Evolutionary conservation across 2,797 vertebrate species (phyloP).

Genomic region (Syngnathus rostellatus): DNA sequence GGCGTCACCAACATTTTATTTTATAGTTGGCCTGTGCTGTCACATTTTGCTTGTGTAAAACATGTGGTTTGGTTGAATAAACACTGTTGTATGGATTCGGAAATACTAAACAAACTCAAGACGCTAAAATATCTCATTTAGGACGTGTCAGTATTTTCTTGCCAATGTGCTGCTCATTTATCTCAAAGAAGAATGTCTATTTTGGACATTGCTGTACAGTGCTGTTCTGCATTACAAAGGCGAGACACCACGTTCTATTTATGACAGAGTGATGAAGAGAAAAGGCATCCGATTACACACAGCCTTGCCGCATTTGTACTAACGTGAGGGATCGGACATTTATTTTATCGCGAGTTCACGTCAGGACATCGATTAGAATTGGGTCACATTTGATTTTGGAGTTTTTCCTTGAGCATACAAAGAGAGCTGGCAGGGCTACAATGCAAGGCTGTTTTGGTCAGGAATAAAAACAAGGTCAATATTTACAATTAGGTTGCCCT

Average conservation of each 20-base stretch:
- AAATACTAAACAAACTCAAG: neutral
- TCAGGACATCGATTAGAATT: neutral
- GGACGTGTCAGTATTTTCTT: neutral
- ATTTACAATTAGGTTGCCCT: neutral
- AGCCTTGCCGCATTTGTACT: too few species aligned
- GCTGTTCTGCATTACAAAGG: neutral
- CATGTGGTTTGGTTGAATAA: neutral
- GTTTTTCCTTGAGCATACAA: neutral
- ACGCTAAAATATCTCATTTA: neutral
- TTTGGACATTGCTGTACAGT: neutral
- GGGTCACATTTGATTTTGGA: neutral
- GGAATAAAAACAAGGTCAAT: neutral
- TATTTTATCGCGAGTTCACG: neutral
- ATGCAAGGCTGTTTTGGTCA: neutral
- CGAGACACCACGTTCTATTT: neutral
- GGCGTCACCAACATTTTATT: too few species aligned
- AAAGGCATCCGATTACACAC: neutral
- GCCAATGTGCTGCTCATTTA: neutral
- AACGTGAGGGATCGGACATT: neutral
- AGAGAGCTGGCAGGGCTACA: too few species aligned
- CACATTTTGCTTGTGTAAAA: neutral
- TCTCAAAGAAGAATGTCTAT: neutral
- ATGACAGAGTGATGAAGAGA: neutral
- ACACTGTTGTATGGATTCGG: neutral
- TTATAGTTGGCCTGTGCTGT: too few species aligned